phyloP scores from a whole-genome alignment of 2,113 vertebrate species.

The Thalassarche chlororhynchos region DNA sequence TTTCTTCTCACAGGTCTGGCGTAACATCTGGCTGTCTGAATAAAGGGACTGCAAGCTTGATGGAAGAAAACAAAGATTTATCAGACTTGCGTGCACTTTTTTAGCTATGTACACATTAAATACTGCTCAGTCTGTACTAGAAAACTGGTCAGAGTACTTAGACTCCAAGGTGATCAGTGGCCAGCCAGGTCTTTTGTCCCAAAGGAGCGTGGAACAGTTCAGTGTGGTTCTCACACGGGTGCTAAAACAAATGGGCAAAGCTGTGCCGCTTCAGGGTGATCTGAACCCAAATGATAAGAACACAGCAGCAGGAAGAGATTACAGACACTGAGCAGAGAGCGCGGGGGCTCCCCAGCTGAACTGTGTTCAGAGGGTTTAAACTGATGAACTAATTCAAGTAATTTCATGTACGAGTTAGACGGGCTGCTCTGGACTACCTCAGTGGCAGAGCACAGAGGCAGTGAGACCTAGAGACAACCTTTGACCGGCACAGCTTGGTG shows the following conservation, averaged over 20 bases:
- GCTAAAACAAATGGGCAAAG: background rate
- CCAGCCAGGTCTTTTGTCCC: background rate
- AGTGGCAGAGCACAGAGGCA: accelerated
- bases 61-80: background rate
- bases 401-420: accelerated
- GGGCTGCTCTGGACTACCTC: background rate
- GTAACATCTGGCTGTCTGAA: conserved; percentile 77
- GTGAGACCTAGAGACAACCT: background rate
- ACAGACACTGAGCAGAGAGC: background rate
- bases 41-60: conserved; percentile 56
- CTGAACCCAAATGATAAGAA: background rate
- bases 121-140: background rate
- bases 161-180: background rate
- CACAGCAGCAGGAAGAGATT: background rate
- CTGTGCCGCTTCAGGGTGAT: background rate
- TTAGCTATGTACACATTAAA: background rate
- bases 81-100: background rate
- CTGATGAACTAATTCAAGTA: background rate
- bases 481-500: background rate
- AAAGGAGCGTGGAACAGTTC: accelerated
- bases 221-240: accelerated
- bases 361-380: background rate
- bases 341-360: accelerated
- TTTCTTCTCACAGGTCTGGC: conserved; percentile 60
- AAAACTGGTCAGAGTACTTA: background rate